Evolutionary conservation across 2,113 vertebrate species (phyloP), one percentile per base, ranked within the genome.

Genomic region (Plectropomus leopardus): DNA sequence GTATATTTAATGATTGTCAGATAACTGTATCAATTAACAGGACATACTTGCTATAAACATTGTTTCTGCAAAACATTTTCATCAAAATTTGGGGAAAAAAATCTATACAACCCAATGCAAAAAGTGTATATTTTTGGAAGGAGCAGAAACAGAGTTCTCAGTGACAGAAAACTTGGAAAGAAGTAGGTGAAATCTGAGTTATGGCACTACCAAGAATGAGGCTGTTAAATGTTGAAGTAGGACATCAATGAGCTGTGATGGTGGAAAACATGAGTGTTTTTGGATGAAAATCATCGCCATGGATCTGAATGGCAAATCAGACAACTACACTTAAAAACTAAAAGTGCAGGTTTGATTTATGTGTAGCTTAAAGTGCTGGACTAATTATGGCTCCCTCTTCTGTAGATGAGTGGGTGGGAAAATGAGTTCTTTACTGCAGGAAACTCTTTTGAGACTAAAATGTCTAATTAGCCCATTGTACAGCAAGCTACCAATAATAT

Each of bases 381-480:
- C 58, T 78, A 79, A 80, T 84, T 80, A 84, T 15, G 71, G 60
- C 61, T 80, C 57, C 47, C 42, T 81, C 66, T 71, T 82, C 51
- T 69, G 72, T 23, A 61, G 58, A 83, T 63, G 58, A 85, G 73
- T 66, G 70, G 57, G 61, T 65, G 78, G 65, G 53, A 86, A 84
- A 79, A 86, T 7, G 15, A 73, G 23, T 72, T 83, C 50, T 90
- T 83, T 82, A 73, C 23, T 30, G 71, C 70, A 67, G 76, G 55
- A 74, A 88, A 83, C 75, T 45, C 42, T 77, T 74, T 66, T 2
- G 28, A 80, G 59, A 44, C 57, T 72, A 79, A n/a, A 87, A 84
- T 55, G 48, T 48, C 65, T 84, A 87, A 93, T 87, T 87, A 88
- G 59, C 60, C 55, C 50, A 76, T 76, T 87, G 80, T 66, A 72